Evolutionary conservation across 2,797 vertebrate genomes (phyloP), one percentile per base, ranked within the genome.

Genomic region (Euthynnus affinis): DNA sequence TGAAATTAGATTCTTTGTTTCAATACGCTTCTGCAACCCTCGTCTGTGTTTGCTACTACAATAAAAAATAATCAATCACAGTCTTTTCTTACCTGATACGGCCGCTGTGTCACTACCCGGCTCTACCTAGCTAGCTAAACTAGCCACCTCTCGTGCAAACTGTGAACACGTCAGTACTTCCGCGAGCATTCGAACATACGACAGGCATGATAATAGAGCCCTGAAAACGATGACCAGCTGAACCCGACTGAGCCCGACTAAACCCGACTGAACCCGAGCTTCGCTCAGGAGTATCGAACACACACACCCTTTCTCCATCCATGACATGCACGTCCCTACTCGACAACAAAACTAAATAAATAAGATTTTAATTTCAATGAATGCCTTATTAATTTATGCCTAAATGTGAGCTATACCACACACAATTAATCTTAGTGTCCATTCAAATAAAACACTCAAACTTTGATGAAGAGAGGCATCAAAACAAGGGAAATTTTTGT

Each of bases 161-260:
- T 90, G 93, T 88, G 94, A 93, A 95, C 95, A 96, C 95, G 95
- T 96, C 95, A 96, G 86, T 94, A 90, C 90, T 95, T 95, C 93
- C 94, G 90, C 73, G 40, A 90, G 71, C 74, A 62, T 59, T 70
- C 73, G 84, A 87, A 37, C 20, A 13, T 6, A n/a, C 51, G 44
- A 0, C 76, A 93, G 91, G 61, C 59, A 32, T 15, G 14, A 22
- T 44, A 89, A 70, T 85, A 4, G 85, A 93, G 49, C 73, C 1
- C 74, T 57, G 88, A 93, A 15, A 37, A 55, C 34, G 3, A 53
- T 4, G n/a, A 66, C 17, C 17, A 2, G n/a, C 46, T 7, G 2
- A 49, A 25, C 53, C 0, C 40, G 40, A 9, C 37, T 15, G 52
- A 37, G 5, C 22, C 20, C 20, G 12, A 5, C 12, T 1, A 17